Evolutionary conservation across 2,888 invertebrate species (phyloP).

Genomic region (Sphaeridia pumilis): DNA sequence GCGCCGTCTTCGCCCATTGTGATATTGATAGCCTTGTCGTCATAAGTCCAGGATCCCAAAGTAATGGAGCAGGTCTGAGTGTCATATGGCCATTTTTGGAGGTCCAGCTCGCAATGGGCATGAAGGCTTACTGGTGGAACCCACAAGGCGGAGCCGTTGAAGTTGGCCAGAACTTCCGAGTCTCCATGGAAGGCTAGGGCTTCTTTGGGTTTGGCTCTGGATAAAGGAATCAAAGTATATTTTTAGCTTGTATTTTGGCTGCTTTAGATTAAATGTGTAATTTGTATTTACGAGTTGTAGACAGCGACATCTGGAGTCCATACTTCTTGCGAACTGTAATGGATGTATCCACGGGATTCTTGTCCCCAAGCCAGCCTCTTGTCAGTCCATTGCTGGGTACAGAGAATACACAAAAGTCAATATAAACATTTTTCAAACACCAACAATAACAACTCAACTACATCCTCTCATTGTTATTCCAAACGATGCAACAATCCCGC

Average conservation of each 20-base stretch:
- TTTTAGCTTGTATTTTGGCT: too few species aligned
- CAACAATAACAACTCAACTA: neutral
- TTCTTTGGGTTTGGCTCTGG: slow-evolving; percentile 5
- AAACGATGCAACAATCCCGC: too few species aligned
- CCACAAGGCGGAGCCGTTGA: slow-evolving; percentile 48
- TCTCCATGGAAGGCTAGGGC: slow-evolving; percentile 6
- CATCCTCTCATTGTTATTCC: too few species aligned
- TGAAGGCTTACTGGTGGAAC: slow-evolving; percentile 56
- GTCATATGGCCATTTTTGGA: slow-evolving; percentile 65
- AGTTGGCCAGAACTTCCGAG: slow-evolving; percentile 2
- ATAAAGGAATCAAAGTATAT: neutral
- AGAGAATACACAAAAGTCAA: neutral
- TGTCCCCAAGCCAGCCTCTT: slow-evolving; percentile 2
- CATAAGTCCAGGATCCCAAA: slow-evolving; percentile 61
- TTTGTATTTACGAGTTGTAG: slow-evolving; percentile 10
- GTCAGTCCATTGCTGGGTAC: slow-evolving; percentile 8
- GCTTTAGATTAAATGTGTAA: too few species aligned
- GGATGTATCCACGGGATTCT: slow-evolving; percentile 6
- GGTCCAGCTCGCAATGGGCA: slow-evolving; percentile 52
- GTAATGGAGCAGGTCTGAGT: slow-evolving; percentile 52
- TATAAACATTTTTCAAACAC: neutral
- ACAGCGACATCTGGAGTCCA: slow-evolving; percentile 13
- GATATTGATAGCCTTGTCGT: slow-evolving; percentile 38
- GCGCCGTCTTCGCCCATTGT: neutral
- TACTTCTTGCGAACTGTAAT: slow-evolving; percentile 8